Evolutionary conservation across 2,888 invertebrate species (phyloP).

Genomic region (Rhabditoides inermis): DNA sequence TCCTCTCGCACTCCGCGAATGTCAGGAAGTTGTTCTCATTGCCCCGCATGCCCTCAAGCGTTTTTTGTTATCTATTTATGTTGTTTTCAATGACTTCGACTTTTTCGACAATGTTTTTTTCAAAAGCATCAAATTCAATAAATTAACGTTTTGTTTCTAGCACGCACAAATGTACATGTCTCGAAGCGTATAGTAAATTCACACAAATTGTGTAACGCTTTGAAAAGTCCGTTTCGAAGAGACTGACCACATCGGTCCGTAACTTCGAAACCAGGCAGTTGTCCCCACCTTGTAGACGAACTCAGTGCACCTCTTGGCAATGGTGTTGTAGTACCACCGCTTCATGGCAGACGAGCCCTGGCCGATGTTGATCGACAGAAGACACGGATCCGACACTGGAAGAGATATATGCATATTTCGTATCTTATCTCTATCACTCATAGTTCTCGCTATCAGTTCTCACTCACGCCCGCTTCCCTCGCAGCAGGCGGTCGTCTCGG

Average conservation of each 20-base stretch:
- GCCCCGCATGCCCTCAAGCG: constrained; percentile 28
- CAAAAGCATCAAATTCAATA: no score
- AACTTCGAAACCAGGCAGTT: no score
- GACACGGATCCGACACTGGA: constrained; percentile 44
- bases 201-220: no score
- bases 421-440: neutral
- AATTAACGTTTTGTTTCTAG: no score
- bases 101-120: no score
- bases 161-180: no score
- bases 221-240: no score
- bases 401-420: constrained; percentile 9
- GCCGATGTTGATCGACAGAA: constrained; percentile 41
- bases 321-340: constrained; percentile 44
- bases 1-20: constrained; percentile 33
- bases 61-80: neutral
- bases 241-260: no score
- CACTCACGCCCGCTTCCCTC: constrained; percentile 45
- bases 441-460: neutral
- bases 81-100: no score
- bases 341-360: constrained; percentile 38
- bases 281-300: constrained; percentile 38
- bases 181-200: no score
- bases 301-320: constrained; percentile 43
- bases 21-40: constrained; percentile 50
- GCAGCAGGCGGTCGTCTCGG: constrained; percentile 45